phyloP scores from a whole-genome alignment of 2,113 vertebrate species.

The Hemiprocne comata region DNA sequence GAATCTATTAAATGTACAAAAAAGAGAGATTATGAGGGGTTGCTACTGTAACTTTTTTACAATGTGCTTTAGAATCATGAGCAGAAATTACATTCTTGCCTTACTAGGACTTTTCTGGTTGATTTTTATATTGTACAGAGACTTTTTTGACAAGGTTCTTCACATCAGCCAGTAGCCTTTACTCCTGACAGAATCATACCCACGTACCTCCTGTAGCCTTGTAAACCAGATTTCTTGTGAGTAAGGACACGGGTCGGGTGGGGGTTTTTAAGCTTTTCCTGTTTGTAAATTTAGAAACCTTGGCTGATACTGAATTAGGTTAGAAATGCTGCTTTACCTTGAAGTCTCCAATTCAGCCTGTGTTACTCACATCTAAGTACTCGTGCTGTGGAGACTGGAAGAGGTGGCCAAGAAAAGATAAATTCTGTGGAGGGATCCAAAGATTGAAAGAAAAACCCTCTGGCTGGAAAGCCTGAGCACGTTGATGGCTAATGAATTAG shows the following conservation, averaged over 20 bases:
- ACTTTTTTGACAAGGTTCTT: not conserved
- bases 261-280: not conserved
- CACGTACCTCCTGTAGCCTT: not conserved
- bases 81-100: not conserved
- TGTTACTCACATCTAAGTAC: not conserved
- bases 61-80: not conserved
- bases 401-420: not conserved
- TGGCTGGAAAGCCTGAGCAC: accelerated
- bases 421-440: not conserved
- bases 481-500: not conserved
- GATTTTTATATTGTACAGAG: not conserved
- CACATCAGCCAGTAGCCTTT: not conserved
- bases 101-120: not conserved
- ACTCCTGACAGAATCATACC: not conserved
- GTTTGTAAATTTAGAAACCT: not conserved
- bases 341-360: not conserved
- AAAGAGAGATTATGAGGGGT: accelerated
- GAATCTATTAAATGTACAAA: not conserved
- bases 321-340: not conserved
- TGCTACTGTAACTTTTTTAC: not conserved
- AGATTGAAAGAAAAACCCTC: not conserved
- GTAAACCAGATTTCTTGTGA: not conserved
- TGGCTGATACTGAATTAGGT: not conserved
- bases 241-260: not conserved
- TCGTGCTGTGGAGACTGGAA: not conserved